A percentile compares a stretch with the other conserved stretches of the same genome.
These are phyloP conservation scores for Cephonodes hylas DNA, from an alignment of 2,888 invertebrate genomes.

Conservation along the genomic window DNA sequence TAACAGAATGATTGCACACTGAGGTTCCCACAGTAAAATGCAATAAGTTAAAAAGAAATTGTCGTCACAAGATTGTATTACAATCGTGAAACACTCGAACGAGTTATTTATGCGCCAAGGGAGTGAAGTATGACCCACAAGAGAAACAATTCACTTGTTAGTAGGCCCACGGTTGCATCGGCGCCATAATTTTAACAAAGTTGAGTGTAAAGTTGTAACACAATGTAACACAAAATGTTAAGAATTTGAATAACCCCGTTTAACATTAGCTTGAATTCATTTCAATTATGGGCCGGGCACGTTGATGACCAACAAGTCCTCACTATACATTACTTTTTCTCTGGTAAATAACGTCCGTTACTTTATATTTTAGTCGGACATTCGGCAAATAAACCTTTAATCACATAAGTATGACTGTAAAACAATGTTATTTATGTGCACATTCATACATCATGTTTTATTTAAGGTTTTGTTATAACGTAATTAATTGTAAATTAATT, in stretches of 20 bases:
- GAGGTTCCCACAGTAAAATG: conserved; percentile 56
- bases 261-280: conserved; percentile 22
- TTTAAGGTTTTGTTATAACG: conserved; percentile 12
- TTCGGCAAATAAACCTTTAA: not conserved
- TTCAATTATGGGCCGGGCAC: conserved; percentile 4
- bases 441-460: not conserved
- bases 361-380: not conserved
- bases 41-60: conserved; percentile 57
- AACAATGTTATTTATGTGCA: too few species aligned
- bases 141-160: not conserved
- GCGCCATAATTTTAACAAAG: conserved; percentile 31
- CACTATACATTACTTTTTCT: not conserved
- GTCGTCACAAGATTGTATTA: conserved; percentile 49
- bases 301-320: not conserved
- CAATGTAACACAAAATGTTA: conserved; percentile 39
- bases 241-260: conserved; percentile 32
- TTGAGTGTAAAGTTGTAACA: too few species aligned
- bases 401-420: not conserved
- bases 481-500: too few species aligned
- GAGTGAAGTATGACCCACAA: not conserved
- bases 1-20: conserved; percentile 65
- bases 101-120: not conserved
- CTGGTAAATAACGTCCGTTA: too few species aligned
- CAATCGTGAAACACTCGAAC: conserved; percentile 18
- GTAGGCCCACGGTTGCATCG: conserved; percentile 21